phyloP scores from a whole-genome alignment of 2,888 invertebrate species.

The Trachelus iudaicus region DNA sequence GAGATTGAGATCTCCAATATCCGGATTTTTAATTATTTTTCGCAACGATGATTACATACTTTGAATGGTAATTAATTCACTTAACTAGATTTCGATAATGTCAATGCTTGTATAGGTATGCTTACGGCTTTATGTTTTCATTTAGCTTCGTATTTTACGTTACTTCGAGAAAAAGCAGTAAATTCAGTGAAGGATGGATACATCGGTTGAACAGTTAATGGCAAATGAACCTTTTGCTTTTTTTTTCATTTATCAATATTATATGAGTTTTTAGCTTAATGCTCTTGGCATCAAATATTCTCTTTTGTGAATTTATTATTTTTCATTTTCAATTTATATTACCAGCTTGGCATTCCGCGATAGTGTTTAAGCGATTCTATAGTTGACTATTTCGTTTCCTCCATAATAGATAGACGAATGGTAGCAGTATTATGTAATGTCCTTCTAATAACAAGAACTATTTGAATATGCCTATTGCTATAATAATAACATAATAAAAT shows the following conservation, averaged over 20 bases:
- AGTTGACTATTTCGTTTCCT: neutral
- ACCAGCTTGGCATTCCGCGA: neutral
- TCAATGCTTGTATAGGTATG: neutral
- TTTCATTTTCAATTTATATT: neutral
- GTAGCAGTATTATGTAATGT: neutral
- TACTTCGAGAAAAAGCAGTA: neutral
- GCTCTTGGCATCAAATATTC: neutral
- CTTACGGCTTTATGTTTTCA: neutral
- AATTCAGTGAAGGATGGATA: neutral
- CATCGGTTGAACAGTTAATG: neutral
- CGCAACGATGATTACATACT: neutral
- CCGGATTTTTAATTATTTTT: neutral
- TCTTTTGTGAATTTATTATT: neutral
- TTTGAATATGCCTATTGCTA: neutral
- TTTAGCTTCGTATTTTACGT: neutral
- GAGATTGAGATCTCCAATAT: neutral
- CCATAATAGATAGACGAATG: neutral
- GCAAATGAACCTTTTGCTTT: neutral
- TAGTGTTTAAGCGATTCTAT: neutral
- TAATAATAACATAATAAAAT: neutral
- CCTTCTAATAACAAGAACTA: neutral
- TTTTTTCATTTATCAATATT: neutral
- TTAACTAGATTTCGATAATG: neutral
- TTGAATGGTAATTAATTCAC: neutral
- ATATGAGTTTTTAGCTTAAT: neutral